These are phyloP conservation scores for Pycnonotus jocosus DNA, from an alignment of 2,113 vertebrate species.

Conservation along the genomic window DNA sequence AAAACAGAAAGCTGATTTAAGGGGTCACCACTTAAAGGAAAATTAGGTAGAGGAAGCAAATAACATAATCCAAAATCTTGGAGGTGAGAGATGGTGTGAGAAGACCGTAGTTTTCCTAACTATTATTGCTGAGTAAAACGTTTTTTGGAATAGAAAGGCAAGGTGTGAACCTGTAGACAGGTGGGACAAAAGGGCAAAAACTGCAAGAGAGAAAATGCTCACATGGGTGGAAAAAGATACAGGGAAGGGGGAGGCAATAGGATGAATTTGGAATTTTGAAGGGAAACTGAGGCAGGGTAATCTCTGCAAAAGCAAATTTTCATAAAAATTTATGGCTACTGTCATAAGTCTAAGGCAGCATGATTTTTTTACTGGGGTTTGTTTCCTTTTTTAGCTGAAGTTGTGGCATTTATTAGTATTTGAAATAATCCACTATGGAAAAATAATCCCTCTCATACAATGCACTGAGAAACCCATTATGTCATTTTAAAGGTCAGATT, in stretches of 20 bases:
- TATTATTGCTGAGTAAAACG: background rate
- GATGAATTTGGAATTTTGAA: background rate
- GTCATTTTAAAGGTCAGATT: constrained; percentile 16
- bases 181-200: background rate
- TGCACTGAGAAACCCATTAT: background rate
- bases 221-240: background rate
- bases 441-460: background rate
- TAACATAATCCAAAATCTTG: background rate
- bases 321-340: background rate
- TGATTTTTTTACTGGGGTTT: background rate
- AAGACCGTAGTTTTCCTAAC: background rate
- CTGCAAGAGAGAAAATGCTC: background rate
- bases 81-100: background rate
- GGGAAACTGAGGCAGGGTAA: background rate
- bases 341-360: background rate
- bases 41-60: background rate
- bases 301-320: background rate
- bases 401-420: background rate
- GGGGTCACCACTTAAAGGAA: background rate
- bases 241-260: background rate
- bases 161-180: background rate
- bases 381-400: background rate
- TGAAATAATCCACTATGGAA: background rate
- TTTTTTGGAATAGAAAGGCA: background rate
- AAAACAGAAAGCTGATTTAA: background rate